These are phyloP conservation scores for Heliconius hewitsoni DNA, from an alignment of 1,140 invertebrate genomes.

Conservation along the genomic window DNA sequence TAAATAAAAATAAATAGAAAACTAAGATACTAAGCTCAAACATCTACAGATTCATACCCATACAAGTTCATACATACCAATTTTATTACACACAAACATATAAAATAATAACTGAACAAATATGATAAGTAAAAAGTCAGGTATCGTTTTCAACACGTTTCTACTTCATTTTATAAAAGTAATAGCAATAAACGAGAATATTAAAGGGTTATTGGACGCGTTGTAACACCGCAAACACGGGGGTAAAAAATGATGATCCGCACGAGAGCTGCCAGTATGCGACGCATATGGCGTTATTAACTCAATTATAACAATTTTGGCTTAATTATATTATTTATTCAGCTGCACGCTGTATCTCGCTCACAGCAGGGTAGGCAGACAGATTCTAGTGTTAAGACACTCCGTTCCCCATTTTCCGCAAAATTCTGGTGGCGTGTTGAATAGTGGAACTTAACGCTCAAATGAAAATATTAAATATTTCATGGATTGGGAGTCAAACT, in stretches of 20 bases:
- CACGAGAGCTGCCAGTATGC: neutral
- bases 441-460: too few species aligned
- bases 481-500: too few species aligned
- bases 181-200: conserved; percentile 18
- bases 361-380: neutral
- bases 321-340: neutral
- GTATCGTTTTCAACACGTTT: conserved; percentile 12
- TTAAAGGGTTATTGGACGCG: conserved; percentile 23
- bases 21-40: too few species aligned
- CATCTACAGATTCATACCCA: too few species aligned
- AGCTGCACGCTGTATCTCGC: neutral
- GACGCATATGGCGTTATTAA: neutral
- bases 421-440: neutral
- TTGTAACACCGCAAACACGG: conserved; percentile 8
- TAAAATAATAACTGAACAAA: conserved; percentile 13
- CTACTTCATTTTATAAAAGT: conserved; percentile 19
- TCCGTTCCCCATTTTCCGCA: neutral
- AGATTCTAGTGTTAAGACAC: neutral
- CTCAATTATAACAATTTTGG: neutral
- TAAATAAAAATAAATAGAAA: too few species aligned
- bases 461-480: too few species aligned
- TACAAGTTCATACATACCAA: too few species aligned
- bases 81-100: neutral
- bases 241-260: conserved; percentile 1
- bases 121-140: conserved; percentile 1